phyloP scores from a whole-genome alignment of 1,140 invertebrate genomes.

The Drosophila bipectinata region DNA sequence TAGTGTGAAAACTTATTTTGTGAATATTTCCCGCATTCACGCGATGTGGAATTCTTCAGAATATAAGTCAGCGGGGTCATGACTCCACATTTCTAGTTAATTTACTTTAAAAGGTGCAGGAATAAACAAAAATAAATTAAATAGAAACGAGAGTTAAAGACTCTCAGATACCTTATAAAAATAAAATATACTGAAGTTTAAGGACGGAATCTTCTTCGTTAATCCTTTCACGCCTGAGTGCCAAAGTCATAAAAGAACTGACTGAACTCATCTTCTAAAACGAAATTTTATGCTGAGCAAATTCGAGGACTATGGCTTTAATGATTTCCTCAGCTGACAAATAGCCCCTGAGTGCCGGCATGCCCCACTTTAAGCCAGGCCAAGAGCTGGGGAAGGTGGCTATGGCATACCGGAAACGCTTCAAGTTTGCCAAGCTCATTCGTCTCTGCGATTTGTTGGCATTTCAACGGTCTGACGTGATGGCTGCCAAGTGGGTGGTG shows the following conservation, averaged over 20 bases:
- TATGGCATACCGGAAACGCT: slow-evolving; percentile 81
- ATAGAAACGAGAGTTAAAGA: not conserved
- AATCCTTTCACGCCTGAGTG: not conserved
- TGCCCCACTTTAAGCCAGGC: slow-evolving; percentile 24
- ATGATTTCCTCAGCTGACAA: slow-evolving; percentile 29
- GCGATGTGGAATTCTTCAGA: slow-evolving; percentile 54
- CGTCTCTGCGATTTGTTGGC: slow-evolving; percentile 81
- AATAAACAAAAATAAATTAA: not conserved
- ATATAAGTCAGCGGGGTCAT: slow-evolving; percentile 24
- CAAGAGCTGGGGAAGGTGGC: slow-evolving; percentile 56
- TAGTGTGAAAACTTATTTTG: not conserved
- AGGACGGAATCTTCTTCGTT: not conserved
- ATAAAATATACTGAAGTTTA: not conserved
- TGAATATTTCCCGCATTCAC: slow-evolving; percentile 20
- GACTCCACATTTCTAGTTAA: slow-evolving; percentile 24
- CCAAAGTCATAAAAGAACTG: slow-evolving; percentile 4
- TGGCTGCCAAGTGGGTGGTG: slow-evolving; percentile 25
- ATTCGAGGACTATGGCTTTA: slow-evolving; percentile 15
- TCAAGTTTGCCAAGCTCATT: slow-evolving; percentile 80
- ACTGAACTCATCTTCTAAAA: slow-evolving; percentile 12
- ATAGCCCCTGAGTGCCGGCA: slow-evolving; percentile 34
- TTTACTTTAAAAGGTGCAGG: slow-evolving; percentile 5
- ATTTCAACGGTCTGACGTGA: slow-evolving; percentile 73
- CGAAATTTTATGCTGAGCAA: slow-evolving; percentile 19
- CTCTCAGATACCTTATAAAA: not conserved